These are phyloP conservation scores for Coccyzus lansbergi DNA, from an alignment of 2,797 vertebrate species.

Conservation along the genomic window DNA sequence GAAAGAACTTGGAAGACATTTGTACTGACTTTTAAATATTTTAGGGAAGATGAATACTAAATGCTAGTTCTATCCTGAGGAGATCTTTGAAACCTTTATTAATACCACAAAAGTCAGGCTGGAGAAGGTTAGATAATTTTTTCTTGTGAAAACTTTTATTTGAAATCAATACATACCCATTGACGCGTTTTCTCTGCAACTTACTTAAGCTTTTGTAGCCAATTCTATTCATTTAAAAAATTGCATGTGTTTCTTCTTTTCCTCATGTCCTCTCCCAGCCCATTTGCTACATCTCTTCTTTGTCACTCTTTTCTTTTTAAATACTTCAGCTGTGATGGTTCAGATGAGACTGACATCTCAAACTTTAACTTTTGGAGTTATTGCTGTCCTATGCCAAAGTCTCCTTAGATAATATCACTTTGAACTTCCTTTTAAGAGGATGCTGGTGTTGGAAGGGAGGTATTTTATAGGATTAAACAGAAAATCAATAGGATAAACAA, in stretches of 20 bases:
- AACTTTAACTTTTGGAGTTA: background rate
- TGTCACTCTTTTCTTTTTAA: background rate
- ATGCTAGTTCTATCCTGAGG: background rate
- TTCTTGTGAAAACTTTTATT: background rate
- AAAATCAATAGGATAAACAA: constrained; percentile 58
- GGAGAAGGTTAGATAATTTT: background rate
- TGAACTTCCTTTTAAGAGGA: constrained; percentile 22
- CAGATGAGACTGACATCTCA: background rate
- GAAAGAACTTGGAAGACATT: background rate
- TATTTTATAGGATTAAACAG: constrained; percentile 47
- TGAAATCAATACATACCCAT: background rate
- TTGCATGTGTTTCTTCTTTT: background rate
- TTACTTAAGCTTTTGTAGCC: background rate
- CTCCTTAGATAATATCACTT: constrained; percentile 2
- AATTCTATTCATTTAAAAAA: background rate
- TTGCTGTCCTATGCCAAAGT: background rate
- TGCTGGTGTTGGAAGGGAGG: background rate
- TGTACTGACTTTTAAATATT: background rate
- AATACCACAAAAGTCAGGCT: background rate
- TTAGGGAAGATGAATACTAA: background rate
- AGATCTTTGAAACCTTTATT: background rate
- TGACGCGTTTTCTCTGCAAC: background rate
- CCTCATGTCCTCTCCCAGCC: background rate
- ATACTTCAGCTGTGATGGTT: background rate
- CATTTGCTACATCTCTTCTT: background rate